Percentiles rank a stretch among this genome's conserved stretches.
These are phyloP conservation scores for Plagodis pulveraria DNA, from an alignment of 2,888 invertebrate species.

Conservation along the genomic window DNA sequence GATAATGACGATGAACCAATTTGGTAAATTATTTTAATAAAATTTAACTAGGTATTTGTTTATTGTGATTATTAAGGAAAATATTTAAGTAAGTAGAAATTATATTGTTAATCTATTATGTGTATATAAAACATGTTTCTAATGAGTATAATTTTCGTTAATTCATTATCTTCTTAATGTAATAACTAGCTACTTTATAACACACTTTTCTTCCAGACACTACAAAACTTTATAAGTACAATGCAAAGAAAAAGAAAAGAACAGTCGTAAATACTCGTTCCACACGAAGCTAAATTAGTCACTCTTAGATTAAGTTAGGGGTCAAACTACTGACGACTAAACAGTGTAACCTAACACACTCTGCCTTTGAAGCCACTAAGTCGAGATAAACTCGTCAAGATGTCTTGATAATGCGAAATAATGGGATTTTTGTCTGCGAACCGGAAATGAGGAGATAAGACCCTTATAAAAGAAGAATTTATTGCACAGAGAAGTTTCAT, in stretches of 20 bases:
- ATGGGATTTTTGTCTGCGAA: conserved; percentile 64
- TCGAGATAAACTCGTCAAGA: conserved; percentile 64
- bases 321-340: conserved; percentile 18
- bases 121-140: too few relatives aligned
- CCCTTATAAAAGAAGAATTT: conserved; percentile 68
- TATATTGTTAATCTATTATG: too few relatives aligned
- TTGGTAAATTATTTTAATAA: too few relatives aligned
- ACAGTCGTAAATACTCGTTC: conserved; percentile 22
- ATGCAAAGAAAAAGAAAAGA: conserved; percentile 6
- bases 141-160: too few relatives aligned
- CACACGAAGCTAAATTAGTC: conserved; percentile 18
- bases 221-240: background rate
- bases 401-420: conserved; percentile 74
- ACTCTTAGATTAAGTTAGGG: conserved; percentile 9
- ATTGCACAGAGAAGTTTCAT: conserved; percentile 68
- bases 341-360: conserved; percentile 23
- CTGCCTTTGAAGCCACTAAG: conserved; percentile 37
- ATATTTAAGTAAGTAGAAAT: too few relatives aligned
- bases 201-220: background rate
- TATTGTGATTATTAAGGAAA: too few relatives aligned
- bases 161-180: too few relatives aligned
- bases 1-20: too few relatives aligned
- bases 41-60: too few relatives aligned
- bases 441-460: conserved; percentile 70
- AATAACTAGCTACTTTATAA: too few relatives aligned